Base-by-base conservation (phyloP, 2,888 invertebrate genomes). In the Papilio demoleus region DNA sequence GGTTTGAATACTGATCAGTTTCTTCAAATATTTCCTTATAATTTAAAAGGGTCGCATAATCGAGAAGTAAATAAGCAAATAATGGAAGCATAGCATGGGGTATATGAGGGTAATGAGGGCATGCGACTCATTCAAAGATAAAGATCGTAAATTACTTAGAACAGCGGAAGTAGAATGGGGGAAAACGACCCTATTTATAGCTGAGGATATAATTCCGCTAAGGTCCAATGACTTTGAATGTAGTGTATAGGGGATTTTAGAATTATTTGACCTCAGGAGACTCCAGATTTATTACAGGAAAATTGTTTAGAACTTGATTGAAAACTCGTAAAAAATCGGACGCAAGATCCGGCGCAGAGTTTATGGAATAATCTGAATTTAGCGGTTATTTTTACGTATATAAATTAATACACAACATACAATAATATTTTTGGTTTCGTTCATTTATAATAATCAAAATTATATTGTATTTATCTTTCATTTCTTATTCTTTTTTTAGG, bases 61-160 rank as follows among this genome's bases (percentile, higher is more conserved):
- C 14, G n/a, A 14, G 50, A 14, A 4, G 4, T 5, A 27, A 6
- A 50, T 14, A 14, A 24, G 24, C 14, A 50, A 50, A 24, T 50
- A 24, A 27, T 14, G 14, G 24, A 24, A 27, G 50, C 14, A n/a
- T 14, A 14, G 0, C 14, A 22, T 22, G 11, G 50, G 50, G 24
- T 22, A 24, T 50, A 50, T 4, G n/a, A 27, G 53, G n/a, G 27
- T 27, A 53, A 53, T n/a, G n/a, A 53, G 27, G 53, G 14, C 27
- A 27, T 24, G 53, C 53, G 53, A n/a, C n/a, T 53, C 27, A 27
- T 53, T 27, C 53, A 53, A 53, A 53, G 53, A 53, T 27, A 53
- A 53, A 53, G 53, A 27, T 53, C 53, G 27, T 53, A 53, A 53
- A 53, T 53, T n/a, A 53, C 53, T 27, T n/a, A 24, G 53, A 53